These are phyloP conservation scores for Apis cerana DNA, from an alignment of 1,140 invertebrate genomes.

Conservation along the genomic window DNA sequence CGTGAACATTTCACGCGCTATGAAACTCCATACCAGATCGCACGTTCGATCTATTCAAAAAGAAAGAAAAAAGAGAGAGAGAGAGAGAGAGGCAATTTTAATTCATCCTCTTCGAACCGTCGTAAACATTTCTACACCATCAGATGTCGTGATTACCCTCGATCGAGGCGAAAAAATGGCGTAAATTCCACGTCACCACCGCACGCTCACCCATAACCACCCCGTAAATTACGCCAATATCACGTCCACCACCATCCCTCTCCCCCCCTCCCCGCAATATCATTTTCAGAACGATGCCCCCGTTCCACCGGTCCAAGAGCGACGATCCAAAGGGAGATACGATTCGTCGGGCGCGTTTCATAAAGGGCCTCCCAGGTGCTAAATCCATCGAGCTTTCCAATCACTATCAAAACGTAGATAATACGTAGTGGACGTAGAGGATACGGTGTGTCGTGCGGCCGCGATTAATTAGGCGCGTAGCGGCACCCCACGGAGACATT, in stretches of 20 bases:
- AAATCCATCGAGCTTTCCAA: slow-evolving; percentile 63
- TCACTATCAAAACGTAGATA: slow-evolving; percentile 43
- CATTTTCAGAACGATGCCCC: neutral
- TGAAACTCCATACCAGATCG: too few relatives aligned
- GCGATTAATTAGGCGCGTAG: slow-evolving; percentile 65
- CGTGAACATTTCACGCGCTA: too few relatives aligned
- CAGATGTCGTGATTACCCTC: neutral
- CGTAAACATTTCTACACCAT: neutral
- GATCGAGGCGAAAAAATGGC: slow-evolving; percentile 10
- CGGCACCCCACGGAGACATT: slow-evolving; percentile 49
- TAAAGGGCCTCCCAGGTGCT: slow-evolving; percentile 53
- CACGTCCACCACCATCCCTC: slow-evolving; percentile 28
- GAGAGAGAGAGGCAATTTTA: too few relatives aligned
- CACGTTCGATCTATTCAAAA: too few relatives aligned
- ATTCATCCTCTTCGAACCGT: too few relatives aligned
- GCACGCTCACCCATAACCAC: neutral
- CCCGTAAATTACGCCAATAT: slow-evolving; percentile 55
- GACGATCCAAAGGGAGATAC: slow-evolving; percentile 2
- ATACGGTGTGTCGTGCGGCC: neutral
- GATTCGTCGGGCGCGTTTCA: slow-evolving; percentile 44
- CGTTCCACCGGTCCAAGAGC: slow-evolving; percentile 10
- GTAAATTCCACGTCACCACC: slow-evolving; percentile 1
- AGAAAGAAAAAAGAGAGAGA: too few relatives aligned
- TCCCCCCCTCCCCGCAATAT: neutral
- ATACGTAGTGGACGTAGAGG: neutral